Evolutionary conservation across 1,140 invertebrate species (phyloP).

Genomic region (Saccostrea glomerata): DNA sequence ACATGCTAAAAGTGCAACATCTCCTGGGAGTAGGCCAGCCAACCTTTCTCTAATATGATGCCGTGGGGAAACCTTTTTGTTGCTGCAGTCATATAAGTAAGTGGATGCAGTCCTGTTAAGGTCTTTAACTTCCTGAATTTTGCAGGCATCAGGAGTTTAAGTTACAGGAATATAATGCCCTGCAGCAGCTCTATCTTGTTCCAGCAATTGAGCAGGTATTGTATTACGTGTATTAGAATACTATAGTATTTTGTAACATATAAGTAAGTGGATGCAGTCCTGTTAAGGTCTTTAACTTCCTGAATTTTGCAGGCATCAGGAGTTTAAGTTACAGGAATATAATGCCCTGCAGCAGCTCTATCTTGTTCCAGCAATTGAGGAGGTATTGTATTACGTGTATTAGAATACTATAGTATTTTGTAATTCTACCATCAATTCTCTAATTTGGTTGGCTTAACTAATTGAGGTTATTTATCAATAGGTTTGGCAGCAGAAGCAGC

Average conservation of each 20-base stretch:
- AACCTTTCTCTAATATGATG: slow-evolving; percentile 33
- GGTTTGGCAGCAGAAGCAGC: neutral
- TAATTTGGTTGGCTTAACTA: too few species aligned
- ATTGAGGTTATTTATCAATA: too few species aligned
- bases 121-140: slow-evolving; percentile 1
- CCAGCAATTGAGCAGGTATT: slow-evolving; percentile 36
- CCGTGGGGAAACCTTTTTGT: slow-evolving; percentile 38
- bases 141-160: slow-evolving; percentile 19
- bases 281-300: neutral
- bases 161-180: slow-evolving; percentile 7
- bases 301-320: slow-evolving; percentile 7
- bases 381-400: neutral
- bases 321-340: slow-evolving; percentile 34
- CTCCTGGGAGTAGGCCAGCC: slow-evolving; percentile 40
- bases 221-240: too few species aligned
- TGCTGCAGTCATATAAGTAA: slow-evolving; percentile 15
- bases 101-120: slow-evolving; percentile 26
- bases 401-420: too few species aligned
- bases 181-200: slow-evolving; percentile 39
- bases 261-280: slow-evolving; percentile 31
- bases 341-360: slow-evolving; percentile 24
- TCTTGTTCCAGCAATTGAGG: slow-evolving; percentile 32
- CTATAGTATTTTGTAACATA: too few species aligned
- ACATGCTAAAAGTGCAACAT: neutral
- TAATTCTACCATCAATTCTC: too few species aligned